Conservation (phyloP, 2,888 invertebrate genomes). For the Camptogramma bilineatum region DNA sequence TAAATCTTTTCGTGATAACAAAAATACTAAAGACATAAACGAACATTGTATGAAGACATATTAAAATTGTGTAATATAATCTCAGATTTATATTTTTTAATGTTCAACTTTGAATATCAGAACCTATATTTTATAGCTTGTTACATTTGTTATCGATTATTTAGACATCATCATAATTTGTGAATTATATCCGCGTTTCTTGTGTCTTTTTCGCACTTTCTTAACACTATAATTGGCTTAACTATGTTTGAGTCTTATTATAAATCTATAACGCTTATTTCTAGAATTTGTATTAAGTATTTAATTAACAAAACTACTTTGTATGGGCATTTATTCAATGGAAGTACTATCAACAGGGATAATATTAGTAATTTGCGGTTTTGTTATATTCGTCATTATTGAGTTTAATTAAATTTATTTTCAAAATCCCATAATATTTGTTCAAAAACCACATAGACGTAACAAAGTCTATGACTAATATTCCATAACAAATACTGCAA, state of each 20-base stretch:
- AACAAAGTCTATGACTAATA: background rate
- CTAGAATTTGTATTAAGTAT: background rate
- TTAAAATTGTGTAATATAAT: no score
- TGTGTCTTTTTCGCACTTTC: background rate
- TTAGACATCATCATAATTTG: background rate
- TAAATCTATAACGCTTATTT: background rate
- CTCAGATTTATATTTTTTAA: no score
- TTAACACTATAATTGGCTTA: background rate
- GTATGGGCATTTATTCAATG: background rate
- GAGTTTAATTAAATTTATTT: background rate
- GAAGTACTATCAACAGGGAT: background rate
- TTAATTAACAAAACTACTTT: background rate
- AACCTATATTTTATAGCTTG: no score
- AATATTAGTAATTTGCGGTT: constrained; percentile 5
- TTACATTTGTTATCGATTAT: no score
- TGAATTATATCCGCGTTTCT: background rate
- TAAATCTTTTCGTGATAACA: no score
- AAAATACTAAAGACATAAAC: no score
- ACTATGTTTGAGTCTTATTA: constrained; percentile 8
- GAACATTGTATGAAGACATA: no score
- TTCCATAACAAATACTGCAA: background rate
- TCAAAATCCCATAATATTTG: background rate
- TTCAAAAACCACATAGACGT: background rate
- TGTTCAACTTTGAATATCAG: no score
- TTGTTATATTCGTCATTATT: background rate